These are phyloP conservation scores for Chiloscyllium punctatum DNA, from an alignment of 2,797 vertebrate genomes.

Conservation along the genomic window DNA sequence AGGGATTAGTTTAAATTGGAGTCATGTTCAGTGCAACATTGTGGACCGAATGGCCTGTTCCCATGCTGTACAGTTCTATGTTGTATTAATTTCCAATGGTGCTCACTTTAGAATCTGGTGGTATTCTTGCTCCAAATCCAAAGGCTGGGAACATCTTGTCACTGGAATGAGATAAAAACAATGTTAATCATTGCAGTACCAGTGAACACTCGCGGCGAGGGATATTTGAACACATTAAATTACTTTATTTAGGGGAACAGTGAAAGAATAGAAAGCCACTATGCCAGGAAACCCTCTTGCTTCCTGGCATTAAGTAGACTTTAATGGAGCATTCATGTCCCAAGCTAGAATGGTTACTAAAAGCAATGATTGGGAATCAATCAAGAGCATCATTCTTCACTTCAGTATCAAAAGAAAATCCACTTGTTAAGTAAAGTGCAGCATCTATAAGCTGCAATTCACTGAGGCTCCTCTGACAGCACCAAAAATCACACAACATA, in stretches of 20 bases:
- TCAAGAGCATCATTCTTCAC: neutral
- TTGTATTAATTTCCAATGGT: neutral
- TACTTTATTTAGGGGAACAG: neutral
- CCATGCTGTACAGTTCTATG: too few relatives aligned
- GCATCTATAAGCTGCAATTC: too few relatives aligned
- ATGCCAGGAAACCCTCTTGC: neutral
- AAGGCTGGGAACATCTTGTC: slow-evolving; percentile 99
- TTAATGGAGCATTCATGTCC: neutral
- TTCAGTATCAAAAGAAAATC: too few relatives aligned
- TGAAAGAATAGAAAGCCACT: neutral
- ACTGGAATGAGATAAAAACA: slow-evolving; percentile 59
- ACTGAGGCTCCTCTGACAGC: too few relatives aligned
- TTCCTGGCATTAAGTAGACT: neutral
- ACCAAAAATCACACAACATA: too few relatives aligned
- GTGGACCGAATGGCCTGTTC: too few relatives aligned
- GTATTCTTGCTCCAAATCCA: slow-evolving; percentile 95
- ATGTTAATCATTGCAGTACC: neutral
- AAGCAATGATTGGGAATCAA: neutral
- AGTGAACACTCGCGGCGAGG: neutral
- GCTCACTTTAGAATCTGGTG: slow-evolving; percentile 92
- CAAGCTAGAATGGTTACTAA: neutral
- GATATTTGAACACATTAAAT: neutral
- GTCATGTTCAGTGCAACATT: too few relatives aligned
- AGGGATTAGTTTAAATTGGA: too few relatives aligned
- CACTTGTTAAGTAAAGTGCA: too few relatives aligned